Evolutionary conservation across 1,140 invertebrate species (phyloP).

Genomic region (Drosophila pseudoobscura): DNA sequence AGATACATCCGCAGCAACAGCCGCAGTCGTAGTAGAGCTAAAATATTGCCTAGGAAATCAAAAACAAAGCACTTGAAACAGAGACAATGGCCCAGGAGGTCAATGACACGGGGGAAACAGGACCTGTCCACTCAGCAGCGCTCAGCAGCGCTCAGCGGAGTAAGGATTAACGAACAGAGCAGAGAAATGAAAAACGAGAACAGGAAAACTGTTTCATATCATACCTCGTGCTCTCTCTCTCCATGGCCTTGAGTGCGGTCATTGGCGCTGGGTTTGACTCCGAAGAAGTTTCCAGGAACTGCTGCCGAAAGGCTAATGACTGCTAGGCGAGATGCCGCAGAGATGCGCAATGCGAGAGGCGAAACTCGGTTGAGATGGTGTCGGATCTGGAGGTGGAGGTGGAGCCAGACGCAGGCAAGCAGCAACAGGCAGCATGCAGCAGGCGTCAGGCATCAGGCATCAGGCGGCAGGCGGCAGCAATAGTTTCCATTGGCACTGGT

Average conservation of each 20-base stretch:
- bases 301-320: conserved; percentile 71
- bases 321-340: conserved; percentile 32
- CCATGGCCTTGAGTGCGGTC: conserved; percentile 61
- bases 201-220: conserved; percentile 63
- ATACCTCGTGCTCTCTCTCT: conserved; percentile 10
- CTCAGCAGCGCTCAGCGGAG: conserved; percentile 13
- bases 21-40: not conserved
- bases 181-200: conserved; percentile 65
- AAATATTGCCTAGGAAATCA: conserved; percentile 47
- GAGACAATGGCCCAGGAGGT: conserved; percentile 46
- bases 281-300: conserved; percentile 69
- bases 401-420: no score
- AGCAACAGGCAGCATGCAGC: not conserved
- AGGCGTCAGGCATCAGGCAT: not conserved
- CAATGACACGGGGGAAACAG: conserved; percentile 40
- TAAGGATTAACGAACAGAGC: conserved; percentile 34
- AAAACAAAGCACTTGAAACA: conserved; percentile 44
- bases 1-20: no score
- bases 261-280: conserved; percentile 44
- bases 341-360: no score
- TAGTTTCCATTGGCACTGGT: not conserved
- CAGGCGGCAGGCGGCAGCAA: not conserved
- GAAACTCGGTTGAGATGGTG: no score
- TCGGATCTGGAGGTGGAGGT: no score
- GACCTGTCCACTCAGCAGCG: conserved; percentile 20